Evolutionary conservation across 2,888 invertebrate species (phyloP).

Genomic region (Rotaria magnacalcarata): DNA sequence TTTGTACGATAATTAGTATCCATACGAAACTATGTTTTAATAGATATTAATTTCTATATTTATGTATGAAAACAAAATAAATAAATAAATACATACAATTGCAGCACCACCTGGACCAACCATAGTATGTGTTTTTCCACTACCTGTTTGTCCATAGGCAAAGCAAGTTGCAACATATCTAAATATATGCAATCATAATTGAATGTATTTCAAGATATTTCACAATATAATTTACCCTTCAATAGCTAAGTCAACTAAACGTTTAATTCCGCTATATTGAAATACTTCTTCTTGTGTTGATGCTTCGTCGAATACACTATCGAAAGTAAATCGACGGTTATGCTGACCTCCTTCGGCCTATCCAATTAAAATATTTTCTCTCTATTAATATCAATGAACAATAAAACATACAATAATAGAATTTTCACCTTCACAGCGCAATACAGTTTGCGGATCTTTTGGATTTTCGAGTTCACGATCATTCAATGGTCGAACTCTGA

Average conservation of each 20-base stretch:
- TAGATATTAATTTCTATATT: no score
- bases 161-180: slow-evolving; percentile 82
- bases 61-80: neutral
- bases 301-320: slow-evolving; percentile 38
- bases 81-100: slow-evolving; percentile 11
- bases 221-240: slow-evolving; percentile 66
- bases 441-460: neutral
- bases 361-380: neutral
- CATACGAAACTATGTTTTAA: slow-evolving; percentile 47
- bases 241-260: slow-evolving; percentile 84
- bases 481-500: neutral
- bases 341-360: slow-evolving; percentile 43
- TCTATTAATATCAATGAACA: neutral
- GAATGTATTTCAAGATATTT: no score
- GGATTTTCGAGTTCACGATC: neutral
- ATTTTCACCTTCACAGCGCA: neutral
- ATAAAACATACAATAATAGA: neutral
- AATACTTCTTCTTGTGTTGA: slow-evolving; percentile 69
- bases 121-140: slow-evolving; percentile 89
- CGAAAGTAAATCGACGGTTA: slow-evolving; percentile 44
- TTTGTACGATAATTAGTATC: slow-evolving; percentile 48
- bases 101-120: slow-evolving; percentile 67
- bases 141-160: slow-evolving; percentile 93
- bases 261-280: slow-evolving; percentile 81
- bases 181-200: slow-evolving; percentile 40